Conservation (phyloP, 2,888 invertebrate genomes). For the Teleogryllus oceanicus region DNA sequence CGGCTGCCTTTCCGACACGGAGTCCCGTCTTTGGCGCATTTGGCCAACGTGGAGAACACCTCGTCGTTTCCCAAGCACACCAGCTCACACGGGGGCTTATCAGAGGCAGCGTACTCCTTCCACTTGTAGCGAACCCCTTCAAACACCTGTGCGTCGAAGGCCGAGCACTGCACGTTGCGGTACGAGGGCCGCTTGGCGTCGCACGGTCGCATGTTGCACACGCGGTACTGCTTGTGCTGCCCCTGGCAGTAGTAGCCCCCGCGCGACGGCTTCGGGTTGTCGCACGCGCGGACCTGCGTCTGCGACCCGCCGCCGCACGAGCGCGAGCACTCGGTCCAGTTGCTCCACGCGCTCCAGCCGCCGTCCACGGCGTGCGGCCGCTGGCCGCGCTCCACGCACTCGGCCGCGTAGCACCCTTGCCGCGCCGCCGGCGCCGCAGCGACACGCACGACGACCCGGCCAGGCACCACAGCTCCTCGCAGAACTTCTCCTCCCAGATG, state of each 20-base stretch:
- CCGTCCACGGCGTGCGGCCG: not conserved
- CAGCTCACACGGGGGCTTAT: not conserved
- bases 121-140: not conserved
- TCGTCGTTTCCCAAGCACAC: not conserved
- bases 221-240: not conserved
- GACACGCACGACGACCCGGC: not conserved
- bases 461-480: slow-evolving; percentile 4
- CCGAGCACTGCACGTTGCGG: not conserved
- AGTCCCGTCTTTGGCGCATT: not conserved
- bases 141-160: not conserved
- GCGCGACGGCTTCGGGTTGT: not conserved
- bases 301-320: not conserved
- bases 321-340: not conserved
- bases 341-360: not conserved
- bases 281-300: not conserved
- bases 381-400: not conserved
- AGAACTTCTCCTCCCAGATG: not conserved
- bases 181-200: not conserved
- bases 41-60: not conserved
- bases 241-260: not conserved
- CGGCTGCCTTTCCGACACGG: not conserved
- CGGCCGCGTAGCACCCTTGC: not conserved
- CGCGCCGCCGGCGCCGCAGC: not conserved
- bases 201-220: not conserved
- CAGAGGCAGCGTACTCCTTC: not conserved